phyloP scores from a whole-genome alignment of 2,113 vertebrate genomes.

The Manacus vitellinus region DNA sequence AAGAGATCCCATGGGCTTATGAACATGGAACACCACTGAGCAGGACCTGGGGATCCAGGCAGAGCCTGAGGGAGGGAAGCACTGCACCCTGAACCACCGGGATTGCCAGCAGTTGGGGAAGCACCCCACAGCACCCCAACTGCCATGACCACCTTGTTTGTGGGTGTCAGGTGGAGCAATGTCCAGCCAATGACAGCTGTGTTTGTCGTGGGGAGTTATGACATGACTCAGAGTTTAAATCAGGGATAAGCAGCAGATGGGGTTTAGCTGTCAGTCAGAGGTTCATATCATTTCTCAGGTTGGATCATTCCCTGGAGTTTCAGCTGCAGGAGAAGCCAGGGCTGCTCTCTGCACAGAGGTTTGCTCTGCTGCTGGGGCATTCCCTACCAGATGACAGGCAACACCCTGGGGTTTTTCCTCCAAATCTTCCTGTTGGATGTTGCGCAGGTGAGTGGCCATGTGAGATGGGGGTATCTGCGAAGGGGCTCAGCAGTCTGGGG shows the following conservation, averaged over 20 bases:
- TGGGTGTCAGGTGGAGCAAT: background rate
- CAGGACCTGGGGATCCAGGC: background rate
- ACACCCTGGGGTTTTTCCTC: slow-evolving; percentile 67
- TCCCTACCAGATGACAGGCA: slow-evolving; percentile 72
- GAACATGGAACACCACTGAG: background rate
- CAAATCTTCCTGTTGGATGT: slow-evolving; percentile 81
- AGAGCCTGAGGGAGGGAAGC: background rate
- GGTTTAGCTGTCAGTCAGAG: background rate
- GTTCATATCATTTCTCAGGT: rapidly evolving
- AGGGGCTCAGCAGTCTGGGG: background rate
- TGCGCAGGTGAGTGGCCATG: slow-evolving; percentile 64
- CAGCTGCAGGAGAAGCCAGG: background rate
- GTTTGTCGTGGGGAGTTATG: background rate
- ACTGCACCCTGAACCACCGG: background rate
- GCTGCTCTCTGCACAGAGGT: slow-evolving; percentile 70
- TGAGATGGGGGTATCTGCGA: background rate
- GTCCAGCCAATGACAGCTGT: background rate
- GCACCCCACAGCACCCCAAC: background rate
- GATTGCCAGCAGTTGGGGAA: background rate
- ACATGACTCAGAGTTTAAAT: background rate
- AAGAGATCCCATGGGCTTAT: background rate
- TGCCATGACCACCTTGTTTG: background rate
- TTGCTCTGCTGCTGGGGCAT: slow-evolving; percentile 75
- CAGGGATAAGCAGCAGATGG: background rate
- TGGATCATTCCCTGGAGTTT: background rate